Evolutionary conservation across 2,113 vertebrate species (phyloP).

Genomic region (Rhynchomys soricoides): DNA sequence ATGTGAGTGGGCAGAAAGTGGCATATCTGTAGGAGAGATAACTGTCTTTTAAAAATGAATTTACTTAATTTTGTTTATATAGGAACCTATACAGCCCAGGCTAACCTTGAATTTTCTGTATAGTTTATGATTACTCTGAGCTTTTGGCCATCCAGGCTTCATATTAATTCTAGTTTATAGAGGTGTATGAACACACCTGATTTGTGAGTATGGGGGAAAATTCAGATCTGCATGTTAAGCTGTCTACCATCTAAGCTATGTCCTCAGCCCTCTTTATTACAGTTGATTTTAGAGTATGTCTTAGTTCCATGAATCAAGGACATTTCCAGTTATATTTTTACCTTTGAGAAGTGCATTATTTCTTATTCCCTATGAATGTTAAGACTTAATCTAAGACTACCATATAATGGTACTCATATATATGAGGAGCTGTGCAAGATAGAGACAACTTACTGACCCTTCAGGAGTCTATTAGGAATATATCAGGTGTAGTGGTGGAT

Average conservation of each 20-base stretch:
- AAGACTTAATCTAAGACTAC: background rate
- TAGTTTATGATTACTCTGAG: background rate
- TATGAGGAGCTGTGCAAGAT: background rate
- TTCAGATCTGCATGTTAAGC: background rate
- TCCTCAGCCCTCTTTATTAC: background rate
- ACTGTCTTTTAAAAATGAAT: background rate
- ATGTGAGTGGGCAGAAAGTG: background rate
- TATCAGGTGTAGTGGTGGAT: background rate
- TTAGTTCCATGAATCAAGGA: background rate
- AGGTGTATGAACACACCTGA: too few species aligned
- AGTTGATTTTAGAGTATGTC: background rate
- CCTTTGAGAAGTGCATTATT: background rate
- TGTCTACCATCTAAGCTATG: too few species aligned
- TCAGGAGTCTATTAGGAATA: background rate
- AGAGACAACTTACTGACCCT: background rate
- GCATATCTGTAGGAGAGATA: background rate
- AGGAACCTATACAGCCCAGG: background rate
- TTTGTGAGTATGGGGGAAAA: background rate
- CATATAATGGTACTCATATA: background rate
- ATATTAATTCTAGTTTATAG: background rate
- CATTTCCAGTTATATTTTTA: background rate
- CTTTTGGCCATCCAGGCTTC: too few species aligned
- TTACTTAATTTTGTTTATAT: background rate
- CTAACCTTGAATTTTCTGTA: too few species aligned
- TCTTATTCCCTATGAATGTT: background rate